Conservation (phyloP, 2,888 invertebrate species). For the Synanthedon vespiformis region DNA sequence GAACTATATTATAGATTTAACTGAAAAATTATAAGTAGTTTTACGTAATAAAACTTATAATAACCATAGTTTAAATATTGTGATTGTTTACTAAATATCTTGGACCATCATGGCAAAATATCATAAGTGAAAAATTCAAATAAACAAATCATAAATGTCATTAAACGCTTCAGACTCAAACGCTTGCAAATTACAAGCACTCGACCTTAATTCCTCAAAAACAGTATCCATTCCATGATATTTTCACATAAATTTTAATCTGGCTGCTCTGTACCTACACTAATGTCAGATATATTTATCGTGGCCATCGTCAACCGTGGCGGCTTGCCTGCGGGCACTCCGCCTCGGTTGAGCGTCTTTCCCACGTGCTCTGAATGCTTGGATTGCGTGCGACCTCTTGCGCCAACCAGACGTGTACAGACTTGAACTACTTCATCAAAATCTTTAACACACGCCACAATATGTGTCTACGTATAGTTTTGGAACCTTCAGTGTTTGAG, state of each 20-base stretch:
- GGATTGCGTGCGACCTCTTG: constrained; percentile 65
- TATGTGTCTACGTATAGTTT: constrained; percentile 4
- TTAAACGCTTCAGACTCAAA: too few species aligned
- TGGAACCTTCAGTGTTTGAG: constrained; percentile 21
- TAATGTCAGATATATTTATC: constrained; percentile 65
- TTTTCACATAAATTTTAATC: constrained; percentile 27
- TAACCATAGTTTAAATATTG: too few species aligned
- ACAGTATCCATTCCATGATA: constrained; percentile 16
- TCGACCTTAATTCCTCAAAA: constrained; percentile 7
- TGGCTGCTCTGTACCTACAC: constrained; percentile 41
- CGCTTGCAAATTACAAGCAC: too few species aligned
- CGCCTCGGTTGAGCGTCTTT: constrained; percentile 50
- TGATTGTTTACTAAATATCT: too few species aligned
- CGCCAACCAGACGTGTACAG: constrained; percentile 38
- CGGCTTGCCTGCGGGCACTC: constrained; percentile 51
- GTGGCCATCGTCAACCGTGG: constrained; percentile 63
- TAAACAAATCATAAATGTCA: too few species aligned
- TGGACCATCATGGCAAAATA: too few species aligned
- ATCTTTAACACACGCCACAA: background rate
- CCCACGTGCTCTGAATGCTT: constrained; percentile 68
- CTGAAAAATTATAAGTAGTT: too few species aligned
- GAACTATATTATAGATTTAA: too few species aligned
- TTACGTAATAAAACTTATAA: too few species aligned
- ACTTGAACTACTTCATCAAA: constrained; percentile 26
- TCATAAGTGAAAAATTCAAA: too few species aligned